Conservation (phyloP, 2,797 vertebrate species). For the Darevskia mixta region DNA sequence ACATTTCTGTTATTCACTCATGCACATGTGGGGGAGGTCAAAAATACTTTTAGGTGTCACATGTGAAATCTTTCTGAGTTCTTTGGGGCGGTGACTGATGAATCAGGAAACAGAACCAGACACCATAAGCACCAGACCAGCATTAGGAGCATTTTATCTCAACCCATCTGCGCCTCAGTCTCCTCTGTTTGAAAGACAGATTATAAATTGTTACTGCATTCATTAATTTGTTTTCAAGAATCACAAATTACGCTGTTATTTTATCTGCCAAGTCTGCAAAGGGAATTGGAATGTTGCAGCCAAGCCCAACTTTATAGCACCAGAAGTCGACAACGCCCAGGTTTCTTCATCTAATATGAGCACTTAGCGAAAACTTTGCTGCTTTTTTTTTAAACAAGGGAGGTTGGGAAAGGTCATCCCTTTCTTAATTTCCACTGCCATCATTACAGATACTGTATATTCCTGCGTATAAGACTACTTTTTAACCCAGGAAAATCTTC, state of each 20-base stretch:
- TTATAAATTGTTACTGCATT: slow-evolving; percentile 39
- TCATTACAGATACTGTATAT: not conserved
- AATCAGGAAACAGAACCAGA: not conserved
- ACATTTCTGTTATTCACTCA: not conserved
- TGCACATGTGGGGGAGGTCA: not conserved
- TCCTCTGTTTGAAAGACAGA: slow-evolving; percentile 19
- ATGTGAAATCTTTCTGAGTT: not conserved
- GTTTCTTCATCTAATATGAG: not conserved
- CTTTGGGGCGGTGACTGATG: not conserved
- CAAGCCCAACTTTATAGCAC: not conserved
- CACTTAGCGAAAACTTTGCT: not conserved
- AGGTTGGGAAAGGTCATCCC: not conserved
- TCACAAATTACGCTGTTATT: slow-evolving; percentile 48
- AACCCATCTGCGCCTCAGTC: not conserved
- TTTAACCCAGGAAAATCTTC: no score
- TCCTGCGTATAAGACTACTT: no score
- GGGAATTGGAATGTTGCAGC: slow-evolving; percentile 36
- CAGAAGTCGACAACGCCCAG: slow-evolving; percentile 22
- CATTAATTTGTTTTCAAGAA: slow-evolving; percentile 48
- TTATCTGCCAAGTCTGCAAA: slow-evolving; percentile 45
- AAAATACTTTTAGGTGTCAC: not conserved
- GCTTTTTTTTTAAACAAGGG: not conserved
- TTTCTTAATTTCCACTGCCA: not conserved
- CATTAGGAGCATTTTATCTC: not conserved
- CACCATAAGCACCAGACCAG: not conserved